Base-by-base conservation (phyloP, 2,888 invertebrate genomes). In the Amitus sp. region DNA sequence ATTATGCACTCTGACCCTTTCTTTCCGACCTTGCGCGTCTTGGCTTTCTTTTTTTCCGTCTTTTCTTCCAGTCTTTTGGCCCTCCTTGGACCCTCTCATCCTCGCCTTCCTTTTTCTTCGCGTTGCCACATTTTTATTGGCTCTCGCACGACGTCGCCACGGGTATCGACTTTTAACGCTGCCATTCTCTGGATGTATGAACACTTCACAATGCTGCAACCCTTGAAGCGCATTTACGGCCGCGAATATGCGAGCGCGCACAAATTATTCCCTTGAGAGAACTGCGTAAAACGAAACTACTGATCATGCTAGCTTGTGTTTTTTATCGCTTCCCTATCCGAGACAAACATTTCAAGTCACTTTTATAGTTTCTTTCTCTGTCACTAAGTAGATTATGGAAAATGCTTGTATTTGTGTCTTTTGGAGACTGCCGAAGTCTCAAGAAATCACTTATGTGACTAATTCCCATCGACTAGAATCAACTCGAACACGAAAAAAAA, bases 1-100 rank as follows among this genome's bases (percentile, higher is more conserved):
- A 77, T 75, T 78, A 76, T 77, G 72, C 72, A 74, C 69, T 72
- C 69, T 69, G 67, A 23, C 49, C 55, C 57, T 59, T 50, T 56
- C 56, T 56, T 33, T 49, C 23, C 27, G 18, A 17, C 13, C 39
- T 42, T 33, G 7, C n/a, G 23, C 9, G 23, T 13, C 7, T 13
- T 15, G 27, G 12, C 20, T 13, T 15, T 39, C 46, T 27, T 28
- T 40, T 34, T 30, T 20, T 47, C 46, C 15, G 12, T 50, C 37
- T 19, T 47, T 27, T 28, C 23, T 23, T 23, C 23, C 23, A 23
- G 23, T 23, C 23, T 23, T 23, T 7, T 3, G 23, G 23, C 12
- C 33, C 18, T n/a, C 10, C 15, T 17, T 17, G 3, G 34, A 10
- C 4, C 34, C n/a, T n/a, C 7, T 39, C 23, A 33, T 52, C 34